Evolutionary conservation across 1,140 invertebrate genomes (phyloP).

Genomic region (Drosophila albomicans): DNA sequence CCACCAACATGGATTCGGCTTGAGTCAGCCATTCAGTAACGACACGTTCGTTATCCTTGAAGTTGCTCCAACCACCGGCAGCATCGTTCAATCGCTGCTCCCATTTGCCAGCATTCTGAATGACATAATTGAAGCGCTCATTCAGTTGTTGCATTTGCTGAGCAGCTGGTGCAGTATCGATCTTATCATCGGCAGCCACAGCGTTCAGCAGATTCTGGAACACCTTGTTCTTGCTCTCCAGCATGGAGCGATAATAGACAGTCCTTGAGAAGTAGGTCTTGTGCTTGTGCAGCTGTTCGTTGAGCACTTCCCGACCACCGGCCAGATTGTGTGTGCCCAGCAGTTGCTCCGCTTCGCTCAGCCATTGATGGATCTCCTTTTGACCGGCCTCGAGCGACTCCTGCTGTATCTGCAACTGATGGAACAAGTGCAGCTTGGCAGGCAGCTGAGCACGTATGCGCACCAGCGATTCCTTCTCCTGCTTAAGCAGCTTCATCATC

Average conservation of each 20-base stretch:
- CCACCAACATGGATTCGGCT: conserved; percentile 92
- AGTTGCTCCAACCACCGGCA: conserved; percentile 93
- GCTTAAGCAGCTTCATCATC: conserved; percentile 95
- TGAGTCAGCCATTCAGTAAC: conserved; percentile 94
- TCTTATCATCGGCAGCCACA: conserved; percentile 89
- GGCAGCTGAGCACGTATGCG: conserved; percentile 92
- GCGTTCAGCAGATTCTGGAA: conserved; percentile 94
- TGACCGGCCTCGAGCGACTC: conserved; percentile 95
- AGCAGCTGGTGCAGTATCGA: conserved; percentile 90
- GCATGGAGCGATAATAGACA: conserved; percentile 96
- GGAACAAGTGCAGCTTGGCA: conserved; percentile 91
- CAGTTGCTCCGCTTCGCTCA: conserved; percentile 92
- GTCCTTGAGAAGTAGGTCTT: conserved; percentile 95
- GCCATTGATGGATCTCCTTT: conserved; percentile 93
- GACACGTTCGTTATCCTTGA: conserved; percentile 90
- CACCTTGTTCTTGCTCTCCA: conserved; percentile 98
- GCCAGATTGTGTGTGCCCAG: conserved; percentile 87
- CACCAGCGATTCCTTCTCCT: conserved; percentile 94
- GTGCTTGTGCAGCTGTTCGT: conserved; percentile 92
- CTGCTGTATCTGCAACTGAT: conserved; percentile 94
- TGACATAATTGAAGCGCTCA: conserved; percentile 91
- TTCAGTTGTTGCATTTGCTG: conserved; percentile 91
- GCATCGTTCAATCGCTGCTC: conserved; percentile 93
- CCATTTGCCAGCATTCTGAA: conserved; percentile 90
- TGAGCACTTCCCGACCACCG: conserved; percentile 90